Evolutionary conservation across 2,888 invertebrate species (phyloP), one percentile per base, ranked within the genome.

Genomic region (Prenolepis imparis): DNA sequence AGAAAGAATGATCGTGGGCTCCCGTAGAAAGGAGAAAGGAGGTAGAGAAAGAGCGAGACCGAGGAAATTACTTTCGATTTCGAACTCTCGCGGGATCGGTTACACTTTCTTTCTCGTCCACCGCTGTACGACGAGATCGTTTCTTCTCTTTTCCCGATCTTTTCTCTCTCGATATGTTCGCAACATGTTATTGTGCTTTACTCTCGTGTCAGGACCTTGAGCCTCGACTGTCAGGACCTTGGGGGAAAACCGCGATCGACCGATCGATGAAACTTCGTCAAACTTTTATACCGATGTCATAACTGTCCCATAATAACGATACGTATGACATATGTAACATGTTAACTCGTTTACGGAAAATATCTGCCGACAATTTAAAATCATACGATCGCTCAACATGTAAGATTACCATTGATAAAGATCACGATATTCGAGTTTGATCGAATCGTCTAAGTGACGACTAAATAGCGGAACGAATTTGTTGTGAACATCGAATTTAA

Each of bases 61-160:
- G 87, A 91, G 92, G 91, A 91, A 91, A 92, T 90, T 91, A 92
- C 93, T 93, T 93, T 93, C 93, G 90, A 90, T 93, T 91, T 92
- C 92, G 89, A 87, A 84, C 90, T 91, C 90, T 86, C 82, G 57
- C n/a, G 78, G 84, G 91, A 90, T 90, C 86, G 90, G 92, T 91
- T 88, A 86, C 90, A 88, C 90, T 90, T 89, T 90, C 90, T 78
- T 84, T 68, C 82, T 86, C 89, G 84, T 80, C 82, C 78, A 72
- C 64, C 74, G 41, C 39, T 77, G n/a, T 39, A 36, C 85, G 72
- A 72, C 67, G 57, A 77, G 84, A 87, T 88, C 82, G 86, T 88
- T 91, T 90, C 89, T 87, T 90, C 87, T 89, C n/a, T 52, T 44
- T 15, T 83, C 90, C 88, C 87, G 82, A 86, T 88, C 88, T 89